Evolutionary conservation across 2,113 vertebrate genomes (phyloP).

Genomic region (Zosterops borbonicus): DNA sequence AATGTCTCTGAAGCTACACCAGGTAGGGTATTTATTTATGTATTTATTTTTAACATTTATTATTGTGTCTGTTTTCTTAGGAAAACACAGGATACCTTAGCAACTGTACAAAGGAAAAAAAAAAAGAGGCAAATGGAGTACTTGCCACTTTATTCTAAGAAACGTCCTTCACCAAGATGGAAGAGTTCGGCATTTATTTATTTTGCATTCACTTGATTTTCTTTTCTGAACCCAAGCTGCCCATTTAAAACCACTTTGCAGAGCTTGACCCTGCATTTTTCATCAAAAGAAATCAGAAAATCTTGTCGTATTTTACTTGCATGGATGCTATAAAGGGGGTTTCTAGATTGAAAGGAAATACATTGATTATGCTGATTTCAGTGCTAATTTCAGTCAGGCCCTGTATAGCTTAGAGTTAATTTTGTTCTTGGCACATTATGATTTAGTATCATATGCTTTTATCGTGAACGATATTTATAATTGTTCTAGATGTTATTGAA

Average conservation of each 20-base stretch:
- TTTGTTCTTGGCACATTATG: background rate
- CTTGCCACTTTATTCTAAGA: background rate
- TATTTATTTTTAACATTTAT: background rate
- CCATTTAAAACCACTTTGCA: background rate
- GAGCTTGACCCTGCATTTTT: background rate
- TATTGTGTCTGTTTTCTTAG: background rate
- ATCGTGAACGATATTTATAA: background rate
- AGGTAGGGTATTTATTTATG: constrained; percentile 73
- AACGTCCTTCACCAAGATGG: background rate
- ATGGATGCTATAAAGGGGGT: background rate
- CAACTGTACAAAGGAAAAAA: background rate
- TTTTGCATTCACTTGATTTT: background rate
- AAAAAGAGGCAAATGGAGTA: background rate
- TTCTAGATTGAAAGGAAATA: background rate
- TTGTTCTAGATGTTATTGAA: background rate
- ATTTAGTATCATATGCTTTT: background rate
- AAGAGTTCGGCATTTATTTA: background rate
- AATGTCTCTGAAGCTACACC: constrained; percentile 97
- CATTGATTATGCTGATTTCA: background rate
- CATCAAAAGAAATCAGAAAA: background rate
- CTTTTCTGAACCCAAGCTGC: background rate
- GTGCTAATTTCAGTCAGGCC: background rate
- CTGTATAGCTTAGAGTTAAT: background rate
- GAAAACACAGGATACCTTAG: background rate
- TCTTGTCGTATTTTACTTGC: background rate